Percentiles rank a stretch among this genome's conserved stretches.
Conservation (phyloP, 53 echinoderm and acorn worm species). For the Antedon mediterranea region DNA sequence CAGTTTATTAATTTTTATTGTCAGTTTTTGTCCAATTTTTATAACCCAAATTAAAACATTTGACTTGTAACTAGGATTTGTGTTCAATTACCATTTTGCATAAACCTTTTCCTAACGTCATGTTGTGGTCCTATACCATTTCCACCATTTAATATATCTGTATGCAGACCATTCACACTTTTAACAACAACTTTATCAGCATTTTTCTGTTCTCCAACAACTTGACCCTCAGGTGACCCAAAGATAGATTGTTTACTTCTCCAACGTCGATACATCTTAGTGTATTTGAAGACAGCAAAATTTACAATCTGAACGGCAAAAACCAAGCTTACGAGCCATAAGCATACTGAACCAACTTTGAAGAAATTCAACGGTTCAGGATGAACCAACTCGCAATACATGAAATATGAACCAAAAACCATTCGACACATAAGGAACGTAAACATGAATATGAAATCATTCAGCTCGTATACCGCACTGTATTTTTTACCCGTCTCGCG, state of each 20-base stretch:
- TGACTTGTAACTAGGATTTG: too few relatives aligned
- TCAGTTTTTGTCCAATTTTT: too few relatives aligned
- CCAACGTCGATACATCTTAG: conserved; percentile 31
- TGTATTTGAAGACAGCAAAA: conserved; percentile 59
- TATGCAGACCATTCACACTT: too few relatives aligned
- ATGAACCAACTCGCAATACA: conserved; percentile 50
- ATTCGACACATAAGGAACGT: conserved; percentile 54
- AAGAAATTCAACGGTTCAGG: conserved; percentile 45
- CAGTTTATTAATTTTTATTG: too few relatives aligned
- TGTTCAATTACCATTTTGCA: too few relatives aligned
- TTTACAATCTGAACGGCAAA: conserved; percentile 46
- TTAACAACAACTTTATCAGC: too few relatives aligned
- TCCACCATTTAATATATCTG: too few relatives aligned
- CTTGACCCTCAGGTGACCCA: too few relatives aligned
- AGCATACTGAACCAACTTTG: conserved; percentile 39
- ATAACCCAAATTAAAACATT: too few relatives aligned
- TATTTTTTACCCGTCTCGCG: conserved; percentile 40
- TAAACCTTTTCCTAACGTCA: too few relatives aligned
- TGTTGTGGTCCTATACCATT: too few relatives aligned
- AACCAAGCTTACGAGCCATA: conserved; percentile 73
- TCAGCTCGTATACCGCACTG: conserved; percentile 49
- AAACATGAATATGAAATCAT: conserved; percentile 63
- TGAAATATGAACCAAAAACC: conserved; percentile 47
- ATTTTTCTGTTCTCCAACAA: neutral
- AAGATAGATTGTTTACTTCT: neutral